Percentiles rank a stretch among this genome's conserved stretches.
These are phyloP conservation scores for Echinops telfairi DNA, from an alignment of 2,113 vertebrate species.

Conservation along the genomic window DNA sequence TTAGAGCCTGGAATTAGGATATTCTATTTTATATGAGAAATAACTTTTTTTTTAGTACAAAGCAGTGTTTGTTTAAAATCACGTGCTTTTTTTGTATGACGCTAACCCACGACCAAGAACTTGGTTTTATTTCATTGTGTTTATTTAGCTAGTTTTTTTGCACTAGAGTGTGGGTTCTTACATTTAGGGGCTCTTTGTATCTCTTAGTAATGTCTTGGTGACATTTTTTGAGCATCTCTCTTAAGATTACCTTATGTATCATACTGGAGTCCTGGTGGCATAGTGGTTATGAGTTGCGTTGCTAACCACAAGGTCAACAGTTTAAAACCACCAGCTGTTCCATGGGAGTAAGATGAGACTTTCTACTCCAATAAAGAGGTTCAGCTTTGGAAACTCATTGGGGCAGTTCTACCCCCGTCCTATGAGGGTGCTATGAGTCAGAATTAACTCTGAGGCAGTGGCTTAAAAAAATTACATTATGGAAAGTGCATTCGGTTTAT, in stretches of 20 bases:
- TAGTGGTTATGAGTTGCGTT: too few relatives aligned
- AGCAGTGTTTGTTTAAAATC: not conserved
- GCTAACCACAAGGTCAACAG: too few relatives aligned
- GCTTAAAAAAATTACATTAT: not conserved
- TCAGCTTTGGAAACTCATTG: too few relatives aligned
- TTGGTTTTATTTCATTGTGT: not conserved
- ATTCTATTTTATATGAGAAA: slow-evolving; percentile 12
- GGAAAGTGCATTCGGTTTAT: not conserved
- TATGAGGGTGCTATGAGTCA: too few relatives aligned
- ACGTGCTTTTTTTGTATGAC: slow-evolving; percentile 27
- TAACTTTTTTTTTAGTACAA: slow-evolving; percentile 31
- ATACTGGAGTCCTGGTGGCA: not conserved
- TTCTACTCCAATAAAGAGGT: too few relatives aligned
- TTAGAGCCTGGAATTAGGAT: not conserved
- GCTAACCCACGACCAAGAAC: not conserved
- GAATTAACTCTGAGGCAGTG: too few relatives aligned
- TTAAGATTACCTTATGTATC: not conserved
- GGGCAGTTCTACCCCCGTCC: too few relatives aligned
- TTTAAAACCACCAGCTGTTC: too few relatives aligned
- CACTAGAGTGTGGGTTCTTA: not conserved
- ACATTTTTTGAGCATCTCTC: not conserved
- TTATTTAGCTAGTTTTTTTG: slow-evolving; percentile 6
- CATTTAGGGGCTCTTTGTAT: not conserved
- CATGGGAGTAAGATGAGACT: too few relatives aligned
- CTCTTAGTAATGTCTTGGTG: not conserved